Percentiles rank a stretch among this genome's conserved stretches.
These are phyloP conservation scores for Bufo gargarizans DNA, from an alignment of 2,113 vertebrate species.

Conservation along the genomic window DNA sequence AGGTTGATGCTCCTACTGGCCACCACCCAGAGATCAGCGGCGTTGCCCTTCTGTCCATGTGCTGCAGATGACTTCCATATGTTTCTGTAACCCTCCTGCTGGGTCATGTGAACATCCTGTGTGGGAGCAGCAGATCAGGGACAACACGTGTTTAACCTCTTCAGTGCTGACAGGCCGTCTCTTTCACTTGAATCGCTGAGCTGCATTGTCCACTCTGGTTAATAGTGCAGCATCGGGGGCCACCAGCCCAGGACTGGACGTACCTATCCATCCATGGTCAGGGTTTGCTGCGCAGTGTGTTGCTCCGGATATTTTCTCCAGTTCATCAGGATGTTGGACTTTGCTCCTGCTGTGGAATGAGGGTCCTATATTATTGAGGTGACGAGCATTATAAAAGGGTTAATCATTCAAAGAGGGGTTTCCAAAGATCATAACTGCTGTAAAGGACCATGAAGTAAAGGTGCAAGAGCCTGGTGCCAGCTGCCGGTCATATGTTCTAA, in stretches of 20 bases:
- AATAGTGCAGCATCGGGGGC: neutral
- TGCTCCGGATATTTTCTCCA: too few relatives aligned
- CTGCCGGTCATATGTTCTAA: neutral
- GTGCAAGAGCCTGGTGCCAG: neutral
- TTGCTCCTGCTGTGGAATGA: too few relatives aligned
- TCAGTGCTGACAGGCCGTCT: neutral
- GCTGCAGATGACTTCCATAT: slow-evolving; percentile 18
- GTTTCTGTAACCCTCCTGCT: slow-evolving; percentile 26
- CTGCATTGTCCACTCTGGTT: neutral
- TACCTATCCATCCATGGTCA: neutral
- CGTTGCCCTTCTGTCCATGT: slow-evolving; percentile 4
- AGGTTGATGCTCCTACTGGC: neutral
- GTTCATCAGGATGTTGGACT: too few relatives aligned
- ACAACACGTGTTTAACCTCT: slow-evolving; percentile 11
- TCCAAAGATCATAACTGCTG: too few relatives aligned
- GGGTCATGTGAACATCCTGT: slow-evolving; percentile 59
- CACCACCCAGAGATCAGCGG: neutral
- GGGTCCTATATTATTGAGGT: too few relatives aligned
- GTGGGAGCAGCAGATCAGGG: neutral
- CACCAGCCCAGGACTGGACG: neutral
- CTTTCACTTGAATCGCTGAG: neutral
- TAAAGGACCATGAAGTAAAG: too few relatives aligned
- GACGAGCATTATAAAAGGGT: neutral
- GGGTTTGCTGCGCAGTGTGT: neutral
- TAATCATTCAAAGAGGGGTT: neutral